Evolutionary conservation across 2,888 invertebrate species (phyloP).

Genomic region (Drosophila demipolita): DNA sequence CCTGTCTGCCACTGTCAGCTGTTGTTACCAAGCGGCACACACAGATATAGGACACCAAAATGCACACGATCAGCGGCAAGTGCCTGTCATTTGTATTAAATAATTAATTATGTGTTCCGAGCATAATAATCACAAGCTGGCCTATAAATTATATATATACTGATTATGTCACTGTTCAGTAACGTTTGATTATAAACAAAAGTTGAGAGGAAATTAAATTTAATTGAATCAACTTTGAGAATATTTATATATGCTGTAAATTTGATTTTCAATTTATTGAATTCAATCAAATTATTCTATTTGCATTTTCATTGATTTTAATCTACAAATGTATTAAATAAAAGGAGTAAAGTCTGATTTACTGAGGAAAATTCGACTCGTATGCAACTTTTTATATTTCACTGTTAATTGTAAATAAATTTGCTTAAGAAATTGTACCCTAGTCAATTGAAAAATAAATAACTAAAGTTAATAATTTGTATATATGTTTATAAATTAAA

Average conservation of each 20-base stretch:
- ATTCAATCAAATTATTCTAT: background rate
- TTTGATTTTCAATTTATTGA: background rate
- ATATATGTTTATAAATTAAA: background rate
- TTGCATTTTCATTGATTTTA: background rate
- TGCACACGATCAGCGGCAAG: slow-evolving; percentile 6
- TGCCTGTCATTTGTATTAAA: slow-evolving; percentile 3
- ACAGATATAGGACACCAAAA: slow-evolving; percentile 15
- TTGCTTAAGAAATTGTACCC: background rate
- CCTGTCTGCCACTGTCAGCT: slow-evolving; percentile 44
- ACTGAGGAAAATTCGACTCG: too few species aligned
- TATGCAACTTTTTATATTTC: background rate
- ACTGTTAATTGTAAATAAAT: background rate
- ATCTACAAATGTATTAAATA: too few species aligned
- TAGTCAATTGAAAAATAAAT: background rate
- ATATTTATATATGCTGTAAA: background rate
- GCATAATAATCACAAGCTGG: background rate
- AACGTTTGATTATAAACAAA: background rate
- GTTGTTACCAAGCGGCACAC: slow-evolving; percentile 24
- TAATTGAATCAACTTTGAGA: background rate
- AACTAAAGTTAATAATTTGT: background rate
- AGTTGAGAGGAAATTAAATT: background rate
- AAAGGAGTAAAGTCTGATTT: too few species aligned
- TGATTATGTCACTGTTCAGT: background rate
- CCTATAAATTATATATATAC: background rate
- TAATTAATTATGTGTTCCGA: background rate